These are phyloP conservation scores for Polyergus mexicanus DNA, from an alignment of 1,140 invertebrate species.

Conservation along the genomic window DNA sequence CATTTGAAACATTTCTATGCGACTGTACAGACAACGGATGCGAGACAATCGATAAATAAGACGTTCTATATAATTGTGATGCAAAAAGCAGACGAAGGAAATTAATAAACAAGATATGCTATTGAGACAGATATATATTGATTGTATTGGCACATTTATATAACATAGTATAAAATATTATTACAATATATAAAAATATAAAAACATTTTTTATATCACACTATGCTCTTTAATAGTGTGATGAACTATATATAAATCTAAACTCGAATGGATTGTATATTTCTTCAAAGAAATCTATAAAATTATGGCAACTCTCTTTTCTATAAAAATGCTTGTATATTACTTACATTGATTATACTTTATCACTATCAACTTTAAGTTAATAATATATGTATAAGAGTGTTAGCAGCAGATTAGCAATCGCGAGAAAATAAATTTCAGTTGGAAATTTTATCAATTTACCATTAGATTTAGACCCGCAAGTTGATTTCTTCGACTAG, in stretches of 20 bases:
- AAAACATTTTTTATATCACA: neutral
- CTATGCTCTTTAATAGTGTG: neutral
- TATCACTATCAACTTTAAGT: neutral
- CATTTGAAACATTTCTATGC: neutral
- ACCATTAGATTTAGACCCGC: neutral
- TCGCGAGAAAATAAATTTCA: neutral
- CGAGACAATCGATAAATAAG: neutral
- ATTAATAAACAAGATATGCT: neutral
- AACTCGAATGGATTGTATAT: neutral
- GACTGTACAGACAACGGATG: neutral
- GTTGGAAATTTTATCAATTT: neutral
- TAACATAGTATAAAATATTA: neutral
- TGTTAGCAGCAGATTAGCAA: neutral
- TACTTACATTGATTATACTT: neutral
- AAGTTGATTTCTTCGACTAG: slow-evolving; percentile 32
- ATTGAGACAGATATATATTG: neutral
- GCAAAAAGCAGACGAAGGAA: neutral
- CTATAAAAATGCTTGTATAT: neutral
- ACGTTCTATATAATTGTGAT: neutral
- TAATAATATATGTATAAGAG: slow-evolving; percentile 13
- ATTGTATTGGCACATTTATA: slow-evolving; percentile 27
- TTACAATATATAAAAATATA: slow-evolving; percentile 31
- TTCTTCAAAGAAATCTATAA: neutral
- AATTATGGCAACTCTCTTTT: neutral
- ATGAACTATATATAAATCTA: neutral